Base-by-base conservation (phyloP, 1,140 invertebrate species). In the Hypsibius dujardini region DNA sequence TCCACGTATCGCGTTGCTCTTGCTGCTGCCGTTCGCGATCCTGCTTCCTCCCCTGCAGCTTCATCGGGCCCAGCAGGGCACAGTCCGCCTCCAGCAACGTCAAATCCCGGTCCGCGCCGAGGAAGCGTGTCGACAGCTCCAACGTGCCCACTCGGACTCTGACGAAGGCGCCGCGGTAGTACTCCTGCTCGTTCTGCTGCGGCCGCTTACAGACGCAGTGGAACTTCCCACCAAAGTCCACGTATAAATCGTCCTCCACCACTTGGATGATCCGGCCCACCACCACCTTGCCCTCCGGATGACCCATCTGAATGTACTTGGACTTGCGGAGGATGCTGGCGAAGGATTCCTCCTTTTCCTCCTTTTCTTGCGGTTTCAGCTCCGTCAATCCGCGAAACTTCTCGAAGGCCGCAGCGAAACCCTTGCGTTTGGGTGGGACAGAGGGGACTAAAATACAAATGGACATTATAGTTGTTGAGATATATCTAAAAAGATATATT, bases 211-310 rank as follows among this genome's bases (percentile, higher is more conserved):
- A 97, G 1, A 99, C 92, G 80, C 92, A 96, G 78, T 94, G 87
- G 80, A 98, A 98, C 80, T 99, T 98, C 84, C 90, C 91, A 40
- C 95, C 95, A 84, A 98, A 96, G 80, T 99, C 95, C 76, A 98
- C 91, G 75, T 98, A 98, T 46, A 98, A 82, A 83, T 99, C 95
- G 80, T 97, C 86, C 45, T 84, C 86, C 69, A 95, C 86, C 47
- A 92, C 80, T 77, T 95, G 88, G 77, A 90, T 88, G 76, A 99
- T 88, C 80, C 85, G 87, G 60, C 95, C 95, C 60, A 84, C 82
- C 0, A 97, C 88, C 47, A 91, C 77, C 84, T 92, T 92, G 1
- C 86, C 87, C 74, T 85, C 81, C 2, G 90, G 87, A 82, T 95
- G 87, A 14, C 95, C 95, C 72, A 98, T 77, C 87, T 96, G 80